A percentile compares a stretch with the other conserved stretches of the same genome.
Evolutionary conservation across 2,888 invertebrate genomes (phyloP).

Genomic region (Acholoe squamosa): DNA sequence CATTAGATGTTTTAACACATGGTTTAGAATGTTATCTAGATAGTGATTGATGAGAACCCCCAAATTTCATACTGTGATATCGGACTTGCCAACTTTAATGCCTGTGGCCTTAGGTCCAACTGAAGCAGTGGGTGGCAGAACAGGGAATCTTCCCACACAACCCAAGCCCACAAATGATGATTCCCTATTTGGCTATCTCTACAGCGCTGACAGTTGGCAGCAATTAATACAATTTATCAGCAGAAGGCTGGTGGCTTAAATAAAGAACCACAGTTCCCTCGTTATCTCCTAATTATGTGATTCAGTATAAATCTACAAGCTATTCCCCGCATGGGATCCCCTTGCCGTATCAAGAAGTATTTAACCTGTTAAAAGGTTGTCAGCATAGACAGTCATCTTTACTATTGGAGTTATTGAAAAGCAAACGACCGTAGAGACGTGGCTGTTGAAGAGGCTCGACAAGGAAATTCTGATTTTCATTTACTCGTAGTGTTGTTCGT

Average conservation of each 20-base stretch:
- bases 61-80: too few relatives aligned
- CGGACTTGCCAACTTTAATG: not conserved
- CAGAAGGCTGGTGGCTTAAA: not conserved
- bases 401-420: too few relatives aligned
- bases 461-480: too few relatives aligned
- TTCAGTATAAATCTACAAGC: not conserved
- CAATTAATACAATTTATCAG: slow-evolving; percentile 26
- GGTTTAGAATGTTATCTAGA: too few relatives aligned
- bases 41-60: too few relatives aligned
- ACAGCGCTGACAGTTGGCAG: not conserved
- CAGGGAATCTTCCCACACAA: not conserved
- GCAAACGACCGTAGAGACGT: too few relatives aligned
- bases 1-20: too few relatives aligned
- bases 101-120: not conserved
- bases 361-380: too few relatives aligned
- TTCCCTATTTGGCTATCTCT: slow-evolving; percentile 33
- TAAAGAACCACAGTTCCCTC: not conserved
- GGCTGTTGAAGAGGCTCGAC: too few relatives aligned
- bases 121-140: not conserved
- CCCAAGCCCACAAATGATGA: not conserved
- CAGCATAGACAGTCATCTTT: too few relatives aligned
- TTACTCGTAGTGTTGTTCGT: too few relatives aligned
- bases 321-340: not conserved
- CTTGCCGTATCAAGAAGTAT: too few relatives aligned
- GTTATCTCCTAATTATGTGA: not conserved